Evolutionary conservation across 2,797 vertebrate genomes (phyloP).

Genomic region (Astyanax mexicanus): DNA sequence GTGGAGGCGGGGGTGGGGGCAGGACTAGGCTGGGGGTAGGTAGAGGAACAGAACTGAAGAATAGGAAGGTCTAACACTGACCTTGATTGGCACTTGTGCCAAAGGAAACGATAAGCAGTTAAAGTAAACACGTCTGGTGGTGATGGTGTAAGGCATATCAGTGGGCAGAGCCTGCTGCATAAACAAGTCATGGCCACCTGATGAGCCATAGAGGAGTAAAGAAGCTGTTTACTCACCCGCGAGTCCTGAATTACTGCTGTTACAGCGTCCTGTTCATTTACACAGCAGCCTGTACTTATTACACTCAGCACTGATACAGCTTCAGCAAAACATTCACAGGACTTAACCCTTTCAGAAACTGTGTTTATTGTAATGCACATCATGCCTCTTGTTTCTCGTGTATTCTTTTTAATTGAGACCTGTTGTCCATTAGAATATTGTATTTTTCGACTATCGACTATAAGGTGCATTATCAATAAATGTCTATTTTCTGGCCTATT

Average conservation of each 20-base stretch:
- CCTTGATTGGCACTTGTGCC: slow-evolving; percentile 52
- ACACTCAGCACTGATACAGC: neutral
- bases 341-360: no score
- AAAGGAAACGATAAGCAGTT: slow-evolving; percentile 54
- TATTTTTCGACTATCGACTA: no score
- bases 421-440: no score
- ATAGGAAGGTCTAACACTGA: slow-evolving; percentile 41
- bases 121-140: slow-evolving; percentile 59
- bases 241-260: slow-evolving; percentile 37
- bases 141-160: slow-evolving; percentile 49
- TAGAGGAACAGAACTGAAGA: slow-evolving; percentile 2
- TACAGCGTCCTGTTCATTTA: slow-evolving; percentile 24
- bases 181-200: slow-evolving; percentile 44
- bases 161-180: slow-evolving; percentile 22
- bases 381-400: no score
- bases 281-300: slow-evolving; percentile 20
- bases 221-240: slow-evolving; percentile 37
- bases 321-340: neutral
- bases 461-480: no score
- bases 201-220: slow-evolving; percentile 33
- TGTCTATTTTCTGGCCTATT: no score
- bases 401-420: no score
- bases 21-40: slow-evolving; percentile 51
- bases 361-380: no score
- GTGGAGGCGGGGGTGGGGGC: slow-evolving; percentile 51